Conservation (phyloP, 2,113 vertebrate species). For the Caranx ignobilis region DNA sequence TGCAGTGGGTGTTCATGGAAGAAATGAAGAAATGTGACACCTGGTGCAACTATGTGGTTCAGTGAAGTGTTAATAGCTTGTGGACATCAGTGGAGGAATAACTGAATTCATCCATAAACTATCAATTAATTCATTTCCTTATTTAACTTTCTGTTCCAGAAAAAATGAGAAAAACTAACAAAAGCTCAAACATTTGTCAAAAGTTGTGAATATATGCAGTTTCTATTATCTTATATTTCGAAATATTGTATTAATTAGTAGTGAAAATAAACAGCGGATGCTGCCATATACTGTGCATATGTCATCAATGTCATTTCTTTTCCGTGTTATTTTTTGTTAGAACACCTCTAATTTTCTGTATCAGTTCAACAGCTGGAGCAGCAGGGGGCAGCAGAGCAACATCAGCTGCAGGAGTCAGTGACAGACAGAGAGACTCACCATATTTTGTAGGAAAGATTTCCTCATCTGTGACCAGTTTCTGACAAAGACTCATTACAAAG, state of each 20-base stretch:
- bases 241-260: no score
- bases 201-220: neutral
- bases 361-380: constrained; percentile 13
- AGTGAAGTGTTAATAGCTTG: neutral
- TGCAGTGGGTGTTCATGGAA: no score
- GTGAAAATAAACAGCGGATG: no score
- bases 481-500: constrained; percentile 98
- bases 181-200: no score
- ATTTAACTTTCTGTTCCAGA: no score
- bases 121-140: no score
- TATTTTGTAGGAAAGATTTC: constrained; percentile 99
- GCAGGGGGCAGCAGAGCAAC: constrained; percentile 62
- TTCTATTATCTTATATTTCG: neutral
- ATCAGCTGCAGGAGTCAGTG: neutral
- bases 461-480: constrained; percentile 98
- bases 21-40: no score
- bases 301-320: no score
- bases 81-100: neutral
- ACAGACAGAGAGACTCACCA: constrained; percentile 80
- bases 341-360: no score
- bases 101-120: neutral
- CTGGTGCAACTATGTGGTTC: neutral
- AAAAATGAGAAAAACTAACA: neutral
- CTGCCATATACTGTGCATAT: no score
- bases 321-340: neutral